Conservation (phyloP, 2,797 vertebrate species). For the Sebastes taczanowskii region DNA sequence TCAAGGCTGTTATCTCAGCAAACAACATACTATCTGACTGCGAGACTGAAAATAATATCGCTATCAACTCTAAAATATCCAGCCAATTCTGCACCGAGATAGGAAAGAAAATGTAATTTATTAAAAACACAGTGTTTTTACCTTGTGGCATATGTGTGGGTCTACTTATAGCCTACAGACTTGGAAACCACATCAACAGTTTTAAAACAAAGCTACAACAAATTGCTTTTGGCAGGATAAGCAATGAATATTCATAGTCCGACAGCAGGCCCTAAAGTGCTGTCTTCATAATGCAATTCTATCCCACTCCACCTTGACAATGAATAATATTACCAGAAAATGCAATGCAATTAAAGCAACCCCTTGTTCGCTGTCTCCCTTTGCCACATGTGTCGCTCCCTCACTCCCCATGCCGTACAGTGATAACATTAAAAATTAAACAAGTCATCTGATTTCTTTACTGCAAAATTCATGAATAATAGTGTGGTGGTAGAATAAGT, state of each 20-base stretch:
- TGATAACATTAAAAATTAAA: slow-evolving; percentile 72
- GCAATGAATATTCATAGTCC: slow-evolving; percentile 74
- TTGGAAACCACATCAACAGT: slow-evolving; percentile 58
- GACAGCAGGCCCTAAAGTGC: slow-evolving; percentile 69
- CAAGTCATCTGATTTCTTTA: slow-evolving; percentile 66
- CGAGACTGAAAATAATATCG: slow-evolving; percentile 22
- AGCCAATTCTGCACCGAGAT: background rate
- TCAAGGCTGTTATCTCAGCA: slow-evolving; percentile 21
- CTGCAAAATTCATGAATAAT: slow-evolving; percentile 64
- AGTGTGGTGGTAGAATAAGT: slow-evolving; percentile 36
- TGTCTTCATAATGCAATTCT: slow-evolving; percentile 75
- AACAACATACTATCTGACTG: slow-evolving; percentile 31
- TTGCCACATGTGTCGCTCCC: slow-evolving; percentile 53
- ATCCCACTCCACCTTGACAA: slow-evolving; percentile 75
- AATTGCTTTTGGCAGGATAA: slow-evolving; percentile 67
- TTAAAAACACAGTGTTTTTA: slow-evolving; percentile 39
- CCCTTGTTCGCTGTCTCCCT: slow-evolving; percentile 54
- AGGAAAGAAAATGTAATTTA: slow-evolving; percentile 21
- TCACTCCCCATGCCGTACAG: slow-evolving; percentile 49
- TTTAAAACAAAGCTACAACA: slow-evolving; percentile 64
- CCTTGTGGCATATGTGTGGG: slow-evolving; percentile 9
- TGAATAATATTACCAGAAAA: slow-evolving; percentile 77
- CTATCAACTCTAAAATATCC: slow-evolving; percentile 28
- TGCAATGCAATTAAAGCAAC: slow-evolving; percentile 71
- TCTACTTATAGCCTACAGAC: slow-evolving; percentile 44